Percentiles rank a stretch among this genome's conserved stretches.
phyloP scores from a whole-genome alignment of 92 coral and sea anemone species.

The Epizoanthus illoricatus region DNA sequence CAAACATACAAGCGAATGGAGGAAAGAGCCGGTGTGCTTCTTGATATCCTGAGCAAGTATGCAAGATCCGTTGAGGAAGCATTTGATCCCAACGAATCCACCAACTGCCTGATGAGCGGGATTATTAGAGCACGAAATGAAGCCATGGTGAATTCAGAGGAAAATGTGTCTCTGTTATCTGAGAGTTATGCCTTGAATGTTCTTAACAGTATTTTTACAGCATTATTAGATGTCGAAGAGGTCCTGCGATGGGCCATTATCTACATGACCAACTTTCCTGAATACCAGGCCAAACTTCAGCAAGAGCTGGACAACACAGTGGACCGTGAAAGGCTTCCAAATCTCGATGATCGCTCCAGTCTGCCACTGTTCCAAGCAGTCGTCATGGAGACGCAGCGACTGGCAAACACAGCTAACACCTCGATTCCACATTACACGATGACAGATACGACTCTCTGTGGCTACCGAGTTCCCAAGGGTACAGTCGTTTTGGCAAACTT shows the following conservation, averaged over 20 bases:
- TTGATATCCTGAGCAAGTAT: no score
- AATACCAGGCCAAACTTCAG: constrained; percentile 66
- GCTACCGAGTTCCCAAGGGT: constrained; percentile 70
- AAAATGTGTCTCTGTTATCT: no score
- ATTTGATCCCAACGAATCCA: no score
- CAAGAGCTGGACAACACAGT: constrained; percentile 65
- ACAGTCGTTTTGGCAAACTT: constrained; percentile 72
- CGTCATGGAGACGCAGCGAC: constrained; percentile 69
- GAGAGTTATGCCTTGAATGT: no score
- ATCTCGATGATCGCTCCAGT: constrained; percentile 58
- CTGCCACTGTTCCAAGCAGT: constrained; percentile 85
- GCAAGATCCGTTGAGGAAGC: no score
- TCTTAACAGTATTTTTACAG: no score
- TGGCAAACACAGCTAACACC: constrained; percentile 6
- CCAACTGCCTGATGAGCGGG: no score
- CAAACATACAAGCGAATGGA: no score
- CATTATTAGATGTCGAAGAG: no score
- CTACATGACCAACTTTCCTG: constrained; percentile 55
- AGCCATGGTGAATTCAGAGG: no score
- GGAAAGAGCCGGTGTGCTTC: no score
- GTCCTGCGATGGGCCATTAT: constrained; percentile 67
- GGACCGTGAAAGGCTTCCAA: constrained; percentile 53
- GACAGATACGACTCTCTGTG: constrained; percentile 69
- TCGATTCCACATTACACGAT: constrained; percentile 71
- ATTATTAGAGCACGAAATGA: no score